A percentile compares a stretch with the other conserved stretches of the same genome.
phyloP scores from a whole-genome alignment of 2,113 vertebrate species.

The Maccullochella peelii region DNA sequence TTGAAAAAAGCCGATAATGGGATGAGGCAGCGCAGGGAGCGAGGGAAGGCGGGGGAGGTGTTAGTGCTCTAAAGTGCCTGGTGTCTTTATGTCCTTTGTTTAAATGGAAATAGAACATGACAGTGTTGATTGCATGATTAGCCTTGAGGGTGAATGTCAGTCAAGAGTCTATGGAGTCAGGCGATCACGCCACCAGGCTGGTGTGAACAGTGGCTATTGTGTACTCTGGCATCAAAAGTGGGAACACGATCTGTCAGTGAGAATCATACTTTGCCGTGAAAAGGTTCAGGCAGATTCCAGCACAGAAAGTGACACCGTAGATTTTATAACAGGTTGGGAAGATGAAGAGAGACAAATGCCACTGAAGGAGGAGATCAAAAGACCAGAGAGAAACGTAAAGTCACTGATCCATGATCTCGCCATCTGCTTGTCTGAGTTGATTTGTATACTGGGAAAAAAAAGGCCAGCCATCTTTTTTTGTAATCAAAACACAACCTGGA shows the following conservation, averaged over 20 bases:
- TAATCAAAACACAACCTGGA: conserved; percentile 59
- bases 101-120: conserved; percentile 74
- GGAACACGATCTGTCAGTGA: conserved; percentile 23
- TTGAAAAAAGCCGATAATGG: conserved; percentile 81
- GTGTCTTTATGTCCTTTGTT: conserved; percentile 69
- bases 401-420: conserved; percentile 60
- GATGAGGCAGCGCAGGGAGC: conserved; percentile 67
- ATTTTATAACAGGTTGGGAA: conserved; percentile 32
- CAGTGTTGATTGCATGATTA: conserved; percentile 68
- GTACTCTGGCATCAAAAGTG: conserved; percentile 13
- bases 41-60: conserved; percentile 55
- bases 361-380: conserved; percentile 42
- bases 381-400: conserved; percentile 43
- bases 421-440: conserved; percentile 77
- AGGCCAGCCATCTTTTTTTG: conserved; percentile 53
- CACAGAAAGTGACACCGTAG: not conserved
- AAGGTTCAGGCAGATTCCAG: conserved; percentile 28
- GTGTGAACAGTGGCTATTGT: conserved; percentile 11
- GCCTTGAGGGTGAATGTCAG: conserved; percentile 49
- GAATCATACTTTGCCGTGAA: conserved; percentile 23
- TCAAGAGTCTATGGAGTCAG: conserved; percentile 45
- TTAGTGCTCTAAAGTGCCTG: conserved; percentile 63
- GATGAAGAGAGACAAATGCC: conserved; percentile 40
- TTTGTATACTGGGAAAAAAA: conserved; percentile 58
- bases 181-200: conserved; percentile 13